phyloP scores from a whole-genome alignment of 2,888 invertebrate species.

The Ferrisia virgata region DNA sequence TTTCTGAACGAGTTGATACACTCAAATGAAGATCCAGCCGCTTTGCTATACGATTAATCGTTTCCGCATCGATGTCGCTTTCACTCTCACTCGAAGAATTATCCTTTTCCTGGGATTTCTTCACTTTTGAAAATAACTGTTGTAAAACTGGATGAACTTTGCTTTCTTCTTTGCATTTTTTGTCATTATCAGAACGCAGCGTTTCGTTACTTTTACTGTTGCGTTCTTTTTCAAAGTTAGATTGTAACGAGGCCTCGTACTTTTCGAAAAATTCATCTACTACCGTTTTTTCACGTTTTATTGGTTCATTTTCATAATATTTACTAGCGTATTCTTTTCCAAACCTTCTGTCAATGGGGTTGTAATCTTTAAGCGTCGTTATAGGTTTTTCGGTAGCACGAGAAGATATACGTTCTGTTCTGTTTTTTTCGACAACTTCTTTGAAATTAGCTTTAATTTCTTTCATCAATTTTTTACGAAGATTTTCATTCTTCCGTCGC shows the following conservation, averaged over 20 bases:
- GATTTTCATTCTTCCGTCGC: neutral
- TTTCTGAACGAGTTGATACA: neutral
- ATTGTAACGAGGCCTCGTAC: neutral
- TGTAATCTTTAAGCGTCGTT: neutral
- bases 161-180: neutral
- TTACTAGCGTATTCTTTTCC: neutral
- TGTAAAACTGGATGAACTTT: neutral
- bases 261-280: neutral
- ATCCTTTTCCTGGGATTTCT: neutral
- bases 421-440: neutral
- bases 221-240: no score
- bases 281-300: neutral
- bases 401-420: neutral
- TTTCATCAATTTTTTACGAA: neutral
- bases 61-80: neutral
- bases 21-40: neutral
- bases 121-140: neutral
- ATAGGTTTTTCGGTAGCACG: neutral
- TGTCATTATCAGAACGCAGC: neutral
- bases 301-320: neutral
- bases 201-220: neutral
- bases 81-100: neutral
- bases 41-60: neutral
- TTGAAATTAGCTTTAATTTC: neutral
- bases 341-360: neutral